phyloP scores from a whole-genome alignment of 2,888 invertebrate species.

The Venusia cambrica region DNA sequence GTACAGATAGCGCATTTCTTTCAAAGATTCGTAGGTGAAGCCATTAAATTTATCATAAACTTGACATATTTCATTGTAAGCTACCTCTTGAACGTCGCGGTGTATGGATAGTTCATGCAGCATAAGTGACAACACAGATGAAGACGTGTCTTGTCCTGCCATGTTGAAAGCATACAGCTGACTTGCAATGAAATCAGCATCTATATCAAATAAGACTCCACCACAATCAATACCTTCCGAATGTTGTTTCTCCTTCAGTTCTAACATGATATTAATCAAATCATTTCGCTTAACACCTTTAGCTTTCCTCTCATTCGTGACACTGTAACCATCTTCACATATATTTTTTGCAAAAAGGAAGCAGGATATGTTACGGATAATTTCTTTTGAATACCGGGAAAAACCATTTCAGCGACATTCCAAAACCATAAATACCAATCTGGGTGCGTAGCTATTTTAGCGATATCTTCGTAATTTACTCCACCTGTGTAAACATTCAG shows the following conservation, averaged over 20 bases:
- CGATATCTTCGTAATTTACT: conserved; percentile 12
- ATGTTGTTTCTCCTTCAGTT: conserved; percentile 41
- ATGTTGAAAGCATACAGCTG: conserved; percentile 46
- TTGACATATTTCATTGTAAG: conserved; percentile 28
- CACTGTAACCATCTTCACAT: conserved; percentile 12
- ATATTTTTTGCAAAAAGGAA: conserved; percentile 2
- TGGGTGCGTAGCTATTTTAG: conserved; percentile 11
- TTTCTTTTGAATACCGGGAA: conserved; percentile 12
- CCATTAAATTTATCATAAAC: conserved; percentile 27
- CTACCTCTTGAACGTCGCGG: conserved; percentile 28
- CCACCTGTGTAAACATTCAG: conserved; percentile 14
- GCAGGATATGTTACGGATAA: conserved; percentile 8
- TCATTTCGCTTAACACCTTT: conserved; percentile 35
- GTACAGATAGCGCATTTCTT: conserved; percentile 44
- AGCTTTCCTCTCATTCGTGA: conserved; percentile 11
- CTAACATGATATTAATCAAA: conserved; percentile 47
- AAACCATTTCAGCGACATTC: conserved; percentile 14
- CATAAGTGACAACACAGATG: conserved; percentile 41
- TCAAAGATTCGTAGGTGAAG: conserved; percentile 39
- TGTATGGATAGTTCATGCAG: conserved; percentile 32
- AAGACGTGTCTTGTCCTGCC: conserved; percentile 60
- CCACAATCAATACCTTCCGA: conserved; percentile 23
- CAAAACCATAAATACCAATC: conserved; percentile 10
- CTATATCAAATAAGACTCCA: conserved; percentile 35
- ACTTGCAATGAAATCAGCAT: conserved; percentile 41